phyloP scores from a whole-genome alignment of 2,888 invertebrate species.

The Euzophera pinguis region DNA sequence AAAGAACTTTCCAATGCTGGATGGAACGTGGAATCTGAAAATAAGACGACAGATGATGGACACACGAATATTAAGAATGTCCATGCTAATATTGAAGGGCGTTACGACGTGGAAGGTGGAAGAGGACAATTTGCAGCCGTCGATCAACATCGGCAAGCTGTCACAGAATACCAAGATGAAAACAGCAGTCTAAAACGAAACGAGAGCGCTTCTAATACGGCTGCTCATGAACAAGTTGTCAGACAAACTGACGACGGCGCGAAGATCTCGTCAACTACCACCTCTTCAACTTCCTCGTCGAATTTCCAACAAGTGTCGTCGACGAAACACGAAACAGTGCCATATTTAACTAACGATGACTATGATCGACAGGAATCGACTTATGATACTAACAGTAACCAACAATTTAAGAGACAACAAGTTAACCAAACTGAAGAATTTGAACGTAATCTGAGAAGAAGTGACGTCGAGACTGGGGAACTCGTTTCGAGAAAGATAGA shows the following conservation, averaged over 20 bases:
- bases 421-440: constrained; percentile 39
- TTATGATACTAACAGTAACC: constrained; percentile 46
- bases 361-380: constrained; percentile 39
- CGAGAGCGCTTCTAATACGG: constrained; percentile 55
- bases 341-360: constrained; percentile 48
- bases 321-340: constrained; percentile 54
- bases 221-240: constrained; percentile 59
- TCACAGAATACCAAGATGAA: constrained; percentile 65
- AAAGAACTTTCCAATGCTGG: constrained; percentile 77
- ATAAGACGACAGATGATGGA: constrained; percentile 82
- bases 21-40: constrained; percentile 84
- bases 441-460: constrained; percentile 38
- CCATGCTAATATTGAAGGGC: constrained; percentile 82
- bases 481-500: constrained; percentile 79
- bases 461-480: constrained; percentile 57
- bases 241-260: constrained; percentile 64
- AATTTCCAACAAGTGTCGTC: constrained; percentile 59
- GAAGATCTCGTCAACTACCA: constrained; percentile 55
- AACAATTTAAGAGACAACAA: constrained; percentile 34
- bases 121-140: constrained; percentile 82
- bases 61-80: constrained; percentile 81
- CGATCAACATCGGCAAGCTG: constrained; percentile 80
- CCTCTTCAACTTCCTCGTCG: constrained; percentile 54
- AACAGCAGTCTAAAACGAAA: constrained; percentile 61
- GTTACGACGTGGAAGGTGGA: constrained; percentile 83